phyloP scores from a whole-genome alignment of 2,888 invertebrate genomes.

The Spicauda simplicius region DNA sequence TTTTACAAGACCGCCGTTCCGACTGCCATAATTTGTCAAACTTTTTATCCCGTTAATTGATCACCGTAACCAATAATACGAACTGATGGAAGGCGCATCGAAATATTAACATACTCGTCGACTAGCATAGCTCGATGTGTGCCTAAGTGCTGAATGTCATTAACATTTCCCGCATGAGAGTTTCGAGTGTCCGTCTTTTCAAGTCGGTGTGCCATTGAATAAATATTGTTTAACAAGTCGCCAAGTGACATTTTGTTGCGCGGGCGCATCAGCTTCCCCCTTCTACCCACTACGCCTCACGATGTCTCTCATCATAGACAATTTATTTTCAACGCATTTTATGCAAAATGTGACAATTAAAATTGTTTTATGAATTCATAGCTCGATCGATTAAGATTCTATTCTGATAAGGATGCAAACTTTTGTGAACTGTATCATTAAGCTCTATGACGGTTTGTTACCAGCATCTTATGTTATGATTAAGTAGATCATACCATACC shows the following conservation, averaged over 20 bases:
- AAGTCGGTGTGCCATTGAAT: constrained; percentile 74
- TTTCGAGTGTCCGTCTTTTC: constrained; percentile 73
- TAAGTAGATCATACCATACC: constrained; percentile 22
- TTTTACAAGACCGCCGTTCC: constrained; percentile 64
- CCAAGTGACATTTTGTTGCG: constrained; percentile 78
- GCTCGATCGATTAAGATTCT: constrained; percentile 76
- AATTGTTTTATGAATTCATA: constrained; percentile 76
- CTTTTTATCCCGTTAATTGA: constrained; percentile 76
- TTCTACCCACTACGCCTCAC: constrained; percentile 65
- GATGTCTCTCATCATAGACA: constrained; percentile 62
- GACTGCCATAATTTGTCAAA: constrained; percentile 73
- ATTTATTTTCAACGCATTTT: constrained; percentile 72
- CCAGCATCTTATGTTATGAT: constrained; percentile 6
- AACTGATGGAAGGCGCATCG: constrained; percentile 44
- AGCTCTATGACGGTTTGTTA: constrained; percentile 47
- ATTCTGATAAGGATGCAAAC: constrained; percentile 72
- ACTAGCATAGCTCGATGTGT: constrained; percentile 57
- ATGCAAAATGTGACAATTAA: constrained; percentile 80
- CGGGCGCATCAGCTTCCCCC: constrained; percentile 52
- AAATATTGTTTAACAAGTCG: constrained; percentile 79
- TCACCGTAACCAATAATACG: constrained; percentile 45
- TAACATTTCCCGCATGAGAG: constrained; percentile 77
- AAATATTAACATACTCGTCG: constrained; percentile 68
- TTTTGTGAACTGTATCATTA: constrained; percentile 64
- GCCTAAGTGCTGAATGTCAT: constrained; percentile 78